These are phyloP conservation scores for Augiades crinisus DNA, from an alignment of 2,888 invertebrate species.

Conservation along the genomic window DNA sequence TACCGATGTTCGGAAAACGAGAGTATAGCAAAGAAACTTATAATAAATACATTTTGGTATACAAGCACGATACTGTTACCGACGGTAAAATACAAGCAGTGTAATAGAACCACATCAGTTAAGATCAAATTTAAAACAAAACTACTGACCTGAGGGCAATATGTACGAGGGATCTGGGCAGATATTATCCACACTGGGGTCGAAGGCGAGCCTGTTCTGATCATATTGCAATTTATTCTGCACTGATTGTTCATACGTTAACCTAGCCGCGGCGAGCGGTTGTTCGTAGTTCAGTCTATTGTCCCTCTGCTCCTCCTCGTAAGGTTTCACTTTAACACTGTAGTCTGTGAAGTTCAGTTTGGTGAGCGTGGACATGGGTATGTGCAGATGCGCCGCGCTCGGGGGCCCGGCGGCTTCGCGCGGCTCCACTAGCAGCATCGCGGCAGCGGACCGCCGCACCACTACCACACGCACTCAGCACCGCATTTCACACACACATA, in stretches of 20 bases:
- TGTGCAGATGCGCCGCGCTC: constrained; percentile 68
- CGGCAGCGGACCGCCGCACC: constrained; percentile 73
- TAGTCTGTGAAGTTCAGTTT: constrained; percentile 75
- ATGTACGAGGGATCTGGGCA: constrained; percentile 62
- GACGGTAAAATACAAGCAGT: not conserved
- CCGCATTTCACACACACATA: constrained; percentile 49
- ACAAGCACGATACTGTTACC: too few relatives aligned
- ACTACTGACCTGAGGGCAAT: constrained; percentile 57
- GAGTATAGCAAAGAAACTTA: too few relatives aligned
- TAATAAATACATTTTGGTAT: too few relatives aligned
- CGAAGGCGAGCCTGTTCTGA: constrained; percentile 64
- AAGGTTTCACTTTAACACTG: constrained; percentile 72
- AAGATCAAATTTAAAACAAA: not conserved
- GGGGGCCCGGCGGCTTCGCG: constrained; percentile 86
- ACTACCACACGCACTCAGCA: constrained; percentile 51
- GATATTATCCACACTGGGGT: constrained; percentile 60
- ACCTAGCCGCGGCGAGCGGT: constrained; percentile 58
- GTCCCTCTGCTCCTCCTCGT: constrained; percentile 59
- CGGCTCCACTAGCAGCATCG: constrained; percentile 89
- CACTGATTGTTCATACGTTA: constrained; percentile 67
- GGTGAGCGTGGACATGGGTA: constrained; percentile 71
- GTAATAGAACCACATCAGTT: not conserved
- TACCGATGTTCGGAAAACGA: too few relatives aligned
- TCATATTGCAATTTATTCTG: constrained; percentile 65
- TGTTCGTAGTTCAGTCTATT: constrained; percentile 66